Percentiles rank a stretch among this genome's conserved stretches.
These are phyloP conservation scores for Hydrolagus affinis DNA, from an alignment of 2,113 vertebrate genomes.

Conservation along the genomic window DNA sequence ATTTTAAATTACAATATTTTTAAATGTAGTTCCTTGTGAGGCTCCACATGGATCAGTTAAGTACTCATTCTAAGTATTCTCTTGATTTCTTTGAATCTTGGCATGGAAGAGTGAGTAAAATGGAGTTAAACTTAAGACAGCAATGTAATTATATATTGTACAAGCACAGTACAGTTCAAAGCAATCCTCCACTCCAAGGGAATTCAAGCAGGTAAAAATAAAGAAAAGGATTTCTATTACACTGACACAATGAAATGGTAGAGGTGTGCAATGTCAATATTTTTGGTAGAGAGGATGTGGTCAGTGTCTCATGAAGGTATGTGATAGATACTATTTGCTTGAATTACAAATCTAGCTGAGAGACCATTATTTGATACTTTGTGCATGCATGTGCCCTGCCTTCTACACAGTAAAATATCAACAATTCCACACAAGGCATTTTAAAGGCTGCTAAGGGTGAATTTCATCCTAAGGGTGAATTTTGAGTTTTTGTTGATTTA, in stretches of 20 bases:
- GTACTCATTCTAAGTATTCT: no score
- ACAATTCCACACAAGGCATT: neutral
- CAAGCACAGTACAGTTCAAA: neutral
- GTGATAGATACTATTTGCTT: neutral
- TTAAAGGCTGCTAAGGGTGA: neutral
- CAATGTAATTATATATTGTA: neutral
- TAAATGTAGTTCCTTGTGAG: no score
- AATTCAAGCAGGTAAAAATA: neutral
- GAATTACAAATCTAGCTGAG: neutral
- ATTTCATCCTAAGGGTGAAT: neutral
- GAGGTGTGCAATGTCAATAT: neutral
- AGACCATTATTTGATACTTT: neutral
- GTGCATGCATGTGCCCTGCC: no score
- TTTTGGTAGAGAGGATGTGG: neutral
- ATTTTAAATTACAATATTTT: no score
- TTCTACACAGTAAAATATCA: no score
- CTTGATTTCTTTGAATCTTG: neutral
- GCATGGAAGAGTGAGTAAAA: no score
- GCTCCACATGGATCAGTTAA: no score
- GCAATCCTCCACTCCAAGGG: conserved; percentile 2
- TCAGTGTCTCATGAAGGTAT: neutral
- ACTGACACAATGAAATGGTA: no score
- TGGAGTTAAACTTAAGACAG: neutral
- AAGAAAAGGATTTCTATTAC: neutral
- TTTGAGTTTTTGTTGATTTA: no score